Conservation (phyloP, 2,113 vertebrate species). For the Nycticryphes semicollaris region DNA sequence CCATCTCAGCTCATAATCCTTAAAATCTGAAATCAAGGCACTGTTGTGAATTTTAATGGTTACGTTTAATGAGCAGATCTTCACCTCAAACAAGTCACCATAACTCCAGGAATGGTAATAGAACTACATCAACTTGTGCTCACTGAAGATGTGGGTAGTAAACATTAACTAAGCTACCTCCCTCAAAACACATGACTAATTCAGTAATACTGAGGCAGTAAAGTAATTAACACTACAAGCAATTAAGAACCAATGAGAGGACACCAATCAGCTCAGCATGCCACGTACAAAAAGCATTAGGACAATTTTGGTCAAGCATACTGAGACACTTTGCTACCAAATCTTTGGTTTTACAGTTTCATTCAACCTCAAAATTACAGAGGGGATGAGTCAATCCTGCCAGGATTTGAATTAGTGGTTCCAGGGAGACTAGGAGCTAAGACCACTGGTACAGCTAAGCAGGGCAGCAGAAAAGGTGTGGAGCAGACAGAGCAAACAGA, state of each 20-base stretch:
- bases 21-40: not conserved
- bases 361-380: constrained; percentile 7
- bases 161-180: not conserved
- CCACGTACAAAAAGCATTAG: not conserved
- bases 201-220: not conserved
- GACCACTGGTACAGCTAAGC: not conserved
- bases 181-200: not conserved
- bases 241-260: not conserved
- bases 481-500: constrained; percentile 41
- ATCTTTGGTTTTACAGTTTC: not conserved
- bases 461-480: constrained; percentile 17
- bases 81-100: not conserved
- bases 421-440: not conserved
- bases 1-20: not conserved
- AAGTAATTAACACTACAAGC: not conserved
- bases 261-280: not conserved
- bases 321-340: not conserved
- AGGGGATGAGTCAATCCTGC: constrained; percentile 9
- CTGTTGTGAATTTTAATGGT: not conserved
- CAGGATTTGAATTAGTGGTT: constrained; percentile 13
- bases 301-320: not conserved
- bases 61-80: not conserved
- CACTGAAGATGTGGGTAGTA: not conserved
- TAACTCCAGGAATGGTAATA: not conserved
- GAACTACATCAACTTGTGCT: not conserved